Base-by-base conservation (phyloP, 2,888 invertebrate species). In the Listrodromus nycthemerus region DNA sequence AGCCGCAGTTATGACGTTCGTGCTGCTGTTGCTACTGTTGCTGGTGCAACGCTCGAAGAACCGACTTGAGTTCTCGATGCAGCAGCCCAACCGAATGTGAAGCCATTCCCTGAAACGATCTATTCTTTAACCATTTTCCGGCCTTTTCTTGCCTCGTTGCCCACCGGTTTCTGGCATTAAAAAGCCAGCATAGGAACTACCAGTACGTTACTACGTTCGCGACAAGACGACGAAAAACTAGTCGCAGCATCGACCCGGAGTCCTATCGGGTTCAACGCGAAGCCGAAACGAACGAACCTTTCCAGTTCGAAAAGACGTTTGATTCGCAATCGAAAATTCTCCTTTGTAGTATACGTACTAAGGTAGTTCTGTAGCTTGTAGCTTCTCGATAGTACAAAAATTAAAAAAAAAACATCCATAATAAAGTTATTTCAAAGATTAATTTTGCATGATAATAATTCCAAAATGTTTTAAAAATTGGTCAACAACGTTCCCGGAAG, bases 101-200 rank as follows among this genome's bases (percentile, higher is more conserved):
- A 86, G 83, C 88, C 86, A 88, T 90, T 89, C 83, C 75, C 83
- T 19, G 69, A 50, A 87, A 86, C 86, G 85, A 85, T 78, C 81
- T 73, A 85, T 88, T 81, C 67, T 87, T 87, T 83, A 78, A 83
- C 85, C 75, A 76, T 85, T 83, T 85, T 58, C 58, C 73, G 67
- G 76, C 69, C 74, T 80, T 82, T 66, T 80, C 61, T 78, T 61
- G 78, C 70, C 58, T 63, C 75, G 66, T 73, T 80, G 6, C 19
- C 37, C 71, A 5, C 30, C 27, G 41, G 30, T 45, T 79, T 58
- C 50, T 41, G 65, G 73, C 65, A 55, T 75, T 74, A 50, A 16
- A 33, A 13, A 82, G 45, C 75, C 37, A 66, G 45, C 78, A 37
- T 50, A 63, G 50, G 65, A 69, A 52, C 33, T 37, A 55, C 61